A percentile compares a stretch with the other conserved stretches of the same genome.
phyloP scores from a whole-genome alignment of 1,140 invertebrate genomes.

The Drosophila sproati region DNA sequence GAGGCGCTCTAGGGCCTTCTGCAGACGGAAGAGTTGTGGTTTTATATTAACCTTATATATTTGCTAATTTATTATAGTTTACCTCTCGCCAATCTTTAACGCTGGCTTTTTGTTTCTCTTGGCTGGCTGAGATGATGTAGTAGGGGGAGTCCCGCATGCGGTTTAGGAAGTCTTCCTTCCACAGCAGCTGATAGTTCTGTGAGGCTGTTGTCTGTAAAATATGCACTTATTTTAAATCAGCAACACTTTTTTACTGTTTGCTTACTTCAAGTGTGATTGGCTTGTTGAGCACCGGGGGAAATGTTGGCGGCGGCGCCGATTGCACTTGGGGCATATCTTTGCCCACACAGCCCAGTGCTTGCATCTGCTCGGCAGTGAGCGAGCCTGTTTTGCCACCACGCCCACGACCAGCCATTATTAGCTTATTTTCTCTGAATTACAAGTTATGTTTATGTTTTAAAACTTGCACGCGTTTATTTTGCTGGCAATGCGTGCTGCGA shows the following conservation, averaged over 20 bases:
- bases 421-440: not conserved
- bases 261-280: conserved; percentile 86
- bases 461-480: conserved; percentile 50
- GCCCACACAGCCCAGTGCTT: conserved; percentile 86
- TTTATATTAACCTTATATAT: not conserved
- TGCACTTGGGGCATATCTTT: conserved; percentile 87
- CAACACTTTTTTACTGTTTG: no score
- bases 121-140: conserved; percentile 87
- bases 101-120: conserved; percentile 83
- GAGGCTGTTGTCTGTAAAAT: conserved; percentile 58
- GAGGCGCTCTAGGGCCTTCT: conserved; percentile 88
- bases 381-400: conserved; percentile 87
- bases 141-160: conserved; percentile 86
- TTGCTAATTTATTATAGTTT: not conserved
- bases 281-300: conserved; percentile 87
- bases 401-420: conserved; percentile 82
- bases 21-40: conserved; percentile 60
- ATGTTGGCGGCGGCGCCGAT: conserved; percentile 88
- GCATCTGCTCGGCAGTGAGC: conserved; percentile 87
- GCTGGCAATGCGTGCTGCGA: conserved; percentile 42
- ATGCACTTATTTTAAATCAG: no score
- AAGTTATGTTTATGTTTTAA: conserved; percentile 28
- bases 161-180: conserved; percentile 82
- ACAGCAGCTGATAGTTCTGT: conserved; percentile 77
- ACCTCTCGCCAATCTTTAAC: conserved; percentile 75